Evolutionary conservation across 2,113 vertebrate genomes (phyloP), one percentile per base, ranked within the genome.

Genomic region (Ophiodon elongatus): DNA sequence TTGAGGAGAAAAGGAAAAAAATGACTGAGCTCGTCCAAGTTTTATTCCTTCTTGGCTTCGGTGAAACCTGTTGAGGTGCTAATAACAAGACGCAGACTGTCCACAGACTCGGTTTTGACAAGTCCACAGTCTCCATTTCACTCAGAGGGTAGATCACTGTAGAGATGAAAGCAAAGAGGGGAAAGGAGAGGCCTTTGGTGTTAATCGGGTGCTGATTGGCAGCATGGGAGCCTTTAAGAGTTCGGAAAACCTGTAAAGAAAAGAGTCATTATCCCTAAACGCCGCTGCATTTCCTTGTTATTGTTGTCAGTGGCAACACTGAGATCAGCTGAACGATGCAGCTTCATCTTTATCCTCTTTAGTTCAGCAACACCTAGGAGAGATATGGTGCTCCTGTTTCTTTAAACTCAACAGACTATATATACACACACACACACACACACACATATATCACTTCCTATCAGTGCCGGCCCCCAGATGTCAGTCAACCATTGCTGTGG

Each of bases 191-290:
- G 80, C 41, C 74, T 92, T 88, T 91, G 91, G 88, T 91, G 88
- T 91, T 92, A 91, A 92, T 93, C 88, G 89, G 75, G 84, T 90
- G 89, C 86, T 93, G 91, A 93, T 82, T 93, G 88, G 86, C 83
- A 86, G 72, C 86, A 84, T 84, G 82, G 90, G 87, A 90, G 80
- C 85, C 72, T 82, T 88, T 86, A 84, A 77, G 64, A 76, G 52
- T 62, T 73, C 70, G 69, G 74, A 71, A 81, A 88, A 83, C 62
- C 57, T 57, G 74, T 29, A 70, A 68, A 83, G 71, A 83, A 87
- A 85, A 84, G 31, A 72, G 67, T 69, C 59, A 76, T 86, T 87
- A 91, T 89, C 65, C 79, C 59, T 52, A 33, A 65, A 82, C 76
- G 77, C 67, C 56, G 43, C n/a, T 17, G 59, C 41, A 69, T 86